Percentiles rank a stretch among this genome's conserved stretches.
Evolutionary conservation across 2,888 invertebrate genomes (phyloP).

Genomic region (Drosophila hamatofila): DNA sequence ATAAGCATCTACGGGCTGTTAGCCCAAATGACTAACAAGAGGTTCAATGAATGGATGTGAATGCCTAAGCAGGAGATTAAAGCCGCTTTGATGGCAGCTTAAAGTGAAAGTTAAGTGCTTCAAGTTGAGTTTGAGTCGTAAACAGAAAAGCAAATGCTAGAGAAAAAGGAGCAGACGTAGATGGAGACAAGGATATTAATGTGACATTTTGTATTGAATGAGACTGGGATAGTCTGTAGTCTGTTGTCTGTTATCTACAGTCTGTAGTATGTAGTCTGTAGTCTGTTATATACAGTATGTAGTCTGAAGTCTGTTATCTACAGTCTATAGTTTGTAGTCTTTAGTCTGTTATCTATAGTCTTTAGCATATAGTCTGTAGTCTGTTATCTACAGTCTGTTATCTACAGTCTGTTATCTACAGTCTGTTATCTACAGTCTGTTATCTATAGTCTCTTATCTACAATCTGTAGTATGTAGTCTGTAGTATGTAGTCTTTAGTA

Average conservation of each 20-base stretch:
- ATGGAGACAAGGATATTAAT: neutral
- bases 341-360: neutral
- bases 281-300: neutral
- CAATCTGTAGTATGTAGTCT: neutral
- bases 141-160: neutral
- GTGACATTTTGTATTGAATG: neutral
- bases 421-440: neutral
- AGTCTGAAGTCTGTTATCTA: neutral
- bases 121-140: neutral
- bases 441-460: neutral
- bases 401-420: neutral
- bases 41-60: neutral
- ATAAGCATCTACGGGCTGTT: constrained; percentile 27
- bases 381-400: neutral
- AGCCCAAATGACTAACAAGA: neutral
- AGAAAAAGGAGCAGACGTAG: neutral
- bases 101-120: neutral
- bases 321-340: neutral
- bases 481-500: neutral
- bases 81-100: constrained; percentile 5
- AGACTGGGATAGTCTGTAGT: neutral
- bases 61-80: constrained; percentile 5
- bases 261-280: neutral
- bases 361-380: neutral
- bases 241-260: neutral